A percentile compares a stretch with the other conserved stretches of the same genome.
phyloP scores from a whole-genome alignment of 2,797 vertebrate genomes.

The Macroramphosus scolopax region DNA sequence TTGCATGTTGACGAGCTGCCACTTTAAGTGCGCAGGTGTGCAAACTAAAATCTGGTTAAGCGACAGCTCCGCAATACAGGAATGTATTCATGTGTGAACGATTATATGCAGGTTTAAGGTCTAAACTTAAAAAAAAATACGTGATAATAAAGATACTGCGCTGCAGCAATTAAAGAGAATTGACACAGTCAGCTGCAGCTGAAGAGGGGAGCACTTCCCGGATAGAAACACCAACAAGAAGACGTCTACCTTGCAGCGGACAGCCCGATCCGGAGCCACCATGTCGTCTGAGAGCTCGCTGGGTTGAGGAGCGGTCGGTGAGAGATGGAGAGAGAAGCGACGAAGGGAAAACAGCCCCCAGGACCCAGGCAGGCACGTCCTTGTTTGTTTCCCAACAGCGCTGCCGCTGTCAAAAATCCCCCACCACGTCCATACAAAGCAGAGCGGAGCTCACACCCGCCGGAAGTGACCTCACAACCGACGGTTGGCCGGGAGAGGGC shows the following conservation, averaged over 20 bases:
- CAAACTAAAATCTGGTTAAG: conserved; percentile 32
- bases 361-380: conserved; percentile 54
- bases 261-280: conserved; percentile 54
- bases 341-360: conserved; percentile 27
- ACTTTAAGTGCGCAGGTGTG: conserved; percentile 53
- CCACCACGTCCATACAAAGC: conserved; percentile 64
- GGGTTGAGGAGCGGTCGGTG: conserved; percentile 20
- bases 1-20: conserved; percentile 25
- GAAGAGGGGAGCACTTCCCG: conserved; percentile 18
- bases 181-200: conserved; percentile 4
- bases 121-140: not conserved
- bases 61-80: conserved; percentile 10
- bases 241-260: conserved; percentile 58
- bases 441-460: conserved; percentile 50
- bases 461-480: conserved; percentile 59
- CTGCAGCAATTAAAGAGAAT: conserved; percentile 9
- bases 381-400: conserved; percentile 59
- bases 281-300: conserved; percentile 50
- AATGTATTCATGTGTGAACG: not conserved
- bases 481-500: conserved; percentile 10
- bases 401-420: conserved; percentile 79
- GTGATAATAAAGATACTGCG: too few relatives aligned
- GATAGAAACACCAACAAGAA: conserved; percentile 16
- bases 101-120: not conserved
- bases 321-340: conserved; percentile 11